A percentile compares a stretch with the other conserved stretches of the same genome.
Conservation (phyloP, 2,888 invertebrate species). For the Ectemnius lituratus region DNA sequence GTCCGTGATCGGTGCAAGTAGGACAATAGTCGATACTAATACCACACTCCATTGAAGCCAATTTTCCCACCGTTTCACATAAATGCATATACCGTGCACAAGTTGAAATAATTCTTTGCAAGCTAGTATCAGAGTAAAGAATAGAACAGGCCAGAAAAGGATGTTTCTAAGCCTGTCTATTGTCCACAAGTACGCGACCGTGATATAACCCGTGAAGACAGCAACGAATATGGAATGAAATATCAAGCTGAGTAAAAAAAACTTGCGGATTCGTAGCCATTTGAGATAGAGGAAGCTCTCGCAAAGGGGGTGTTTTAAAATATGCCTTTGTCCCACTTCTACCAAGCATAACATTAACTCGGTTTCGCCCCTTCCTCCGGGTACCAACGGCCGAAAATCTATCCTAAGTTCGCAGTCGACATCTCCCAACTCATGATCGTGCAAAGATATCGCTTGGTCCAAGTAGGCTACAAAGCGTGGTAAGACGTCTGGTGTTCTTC, state of each 20-base stretch:
- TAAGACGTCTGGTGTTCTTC: slow-evolving; percentile 90
- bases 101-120: slow-evolving; percentile 89
- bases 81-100: slow-evolving; percentile 85
- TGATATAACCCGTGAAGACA: slow-evolving; percentile 86
- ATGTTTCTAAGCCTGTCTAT: slow-evolving; percentile 75
- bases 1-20: slow-evolving; percentile 71
- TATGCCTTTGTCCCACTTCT: slow-evolving; percentile 87
- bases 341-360: slow-evolving; percentile 82
- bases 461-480: slow-evolving; percentile 85
- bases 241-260: slow-evolving; percentile 87
- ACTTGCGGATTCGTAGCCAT: slow-evolving; percentile 90
- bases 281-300: slow-evolving; percentile 91
- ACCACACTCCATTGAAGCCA: slow-evolving; percentile 90
- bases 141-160: slow-evolving; percentile 78
- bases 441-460: slow-evolving; percentile 87
- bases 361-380: slow-evolving; percentile 76
- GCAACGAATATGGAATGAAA: slow-evolving; percentile 88
- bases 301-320: slow-evolving; percentile 90
- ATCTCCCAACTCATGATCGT: slow-evolving; percentile 91
- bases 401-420: slow-evolving; percentile 90
- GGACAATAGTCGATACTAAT: slow-evolving; percentile 70
- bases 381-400: slow-evolving; percentile 80
- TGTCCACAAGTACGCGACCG: slow-evolving; percentile 80
- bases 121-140: slow-evolving; percentile 83
- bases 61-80: slow-evolving; percentile 90